These are phyloP conservation scores for Callipepla squamata DNA, from an alignment of 2,113 vertebrate genomes.

Conservation along the genomic window DNA sequence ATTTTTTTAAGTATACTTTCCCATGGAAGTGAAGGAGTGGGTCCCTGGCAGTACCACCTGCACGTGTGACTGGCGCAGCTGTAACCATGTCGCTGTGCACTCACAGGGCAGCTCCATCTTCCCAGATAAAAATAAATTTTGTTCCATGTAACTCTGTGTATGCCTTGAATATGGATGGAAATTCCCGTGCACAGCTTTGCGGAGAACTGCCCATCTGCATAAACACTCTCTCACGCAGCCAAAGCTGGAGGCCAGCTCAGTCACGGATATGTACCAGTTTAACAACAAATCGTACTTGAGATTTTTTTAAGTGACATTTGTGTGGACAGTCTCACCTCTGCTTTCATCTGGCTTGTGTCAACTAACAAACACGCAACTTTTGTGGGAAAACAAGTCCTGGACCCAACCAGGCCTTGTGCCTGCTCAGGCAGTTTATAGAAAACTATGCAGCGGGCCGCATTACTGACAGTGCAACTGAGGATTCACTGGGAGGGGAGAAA, in stretches of 20 bases:
- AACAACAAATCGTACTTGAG: neutral
- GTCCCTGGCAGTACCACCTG: neutral
- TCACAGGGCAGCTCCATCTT: neutral
- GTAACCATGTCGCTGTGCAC: neutral
- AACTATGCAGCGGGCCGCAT: slow-evolving; percentile 35
- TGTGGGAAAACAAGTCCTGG: neutral
- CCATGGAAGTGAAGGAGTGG: neutral
- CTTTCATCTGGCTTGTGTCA: slow-evolving; percentile 23
- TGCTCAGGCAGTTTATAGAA: neutral
- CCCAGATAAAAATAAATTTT: slow-evolving; percentile 6
- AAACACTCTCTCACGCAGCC: neutral
- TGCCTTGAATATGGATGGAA: neutral
- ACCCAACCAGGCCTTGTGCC: neutral
- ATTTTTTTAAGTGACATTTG: neutral
- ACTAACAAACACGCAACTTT: slow-evolving; percentile 15
- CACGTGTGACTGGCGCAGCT: neutral
- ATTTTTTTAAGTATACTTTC: neutral
- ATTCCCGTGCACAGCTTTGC: neutral
- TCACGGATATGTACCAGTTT: neutral
- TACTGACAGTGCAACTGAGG: slow-evolving; percentile 30
- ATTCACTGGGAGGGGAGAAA: slow-evolving; percentile 18
- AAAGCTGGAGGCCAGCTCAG: neutral
- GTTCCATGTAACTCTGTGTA: slow-evolving; percentile 6
- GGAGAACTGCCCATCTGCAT: neutral
- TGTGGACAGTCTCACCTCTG: neutral